Percentiles rank a stretch among this genome's conserved stretches.
Evolutionary conservation across 2,888 invertebrate species (phyloP).

Genomic region (Morpho deidamia): DNA sequence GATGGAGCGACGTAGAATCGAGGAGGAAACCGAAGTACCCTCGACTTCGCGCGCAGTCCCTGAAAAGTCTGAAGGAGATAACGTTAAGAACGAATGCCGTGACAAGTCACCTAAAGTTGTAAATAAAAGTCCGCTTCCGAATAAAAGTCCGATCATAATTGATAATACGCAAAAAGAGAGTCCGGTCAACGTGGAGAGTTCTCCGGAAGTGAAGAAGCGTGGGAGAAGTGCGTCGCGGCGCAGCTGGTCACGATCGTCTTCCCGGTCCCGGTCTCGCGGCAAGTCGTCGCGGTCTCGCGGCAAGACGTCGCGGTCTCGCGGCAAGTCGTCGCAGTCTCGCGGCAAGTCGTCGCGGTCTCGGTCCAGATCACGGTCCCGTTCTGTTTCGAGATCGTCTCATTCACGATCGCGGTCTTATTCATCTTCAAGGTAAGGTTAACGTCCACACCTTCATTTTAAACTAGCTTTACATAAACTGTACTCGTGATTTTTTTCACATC

Average conservation of each 20-base stretch:
- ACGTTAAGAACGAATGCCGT: conserved; percentile 25
- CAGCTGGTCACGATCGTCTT: conserved; percentile 37
- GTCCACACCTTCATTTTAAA: too few species aligned
- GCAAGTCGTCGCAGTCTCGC: conserved; percentile 35
- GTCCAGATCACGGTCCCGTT: conserved; percentile 48
- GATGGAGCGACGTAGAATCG: conserved; percentile 40
- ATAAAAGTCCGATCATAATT: conserved; percentile 22
- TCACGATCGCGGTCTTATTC: conserved; percentile 69
- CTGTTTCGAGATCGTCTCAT: conserved; percentile 66
- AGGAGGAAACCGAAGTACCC: conserved; percentile 43
- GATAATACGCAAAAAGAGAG: conserved; percentile 35
- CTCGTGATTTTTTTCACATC: too few species aligned
- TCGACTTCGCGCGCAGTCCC: conserved; percentile 39
- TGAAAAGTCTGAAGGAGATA: conserved; percentile 19
- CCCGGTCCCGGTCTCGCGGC: conserved; percentile 33
- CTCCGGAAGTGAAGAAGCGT: conserved; percentile 36
- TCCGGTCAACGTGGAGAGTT: conserved; percentile 39
- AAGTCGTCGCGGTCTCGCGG: conserved; percentile 25
- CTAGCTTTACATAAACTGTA: too few species aligned
- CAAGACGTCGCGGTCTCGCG: conserved; percentile 31
- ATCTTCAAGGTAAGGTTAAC: conserved; percentile 61
- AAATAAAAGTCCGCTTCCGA: not conserved
- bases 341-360: conserved; percentile 30
- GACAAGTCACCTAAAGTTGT: conserved; percentile 15
- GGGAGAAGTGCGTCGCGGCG: conserved; percentile 38